Conservation (phyloP, 2,797 vertebrate species). For the Notoglanidium macrostoma region DNA sequence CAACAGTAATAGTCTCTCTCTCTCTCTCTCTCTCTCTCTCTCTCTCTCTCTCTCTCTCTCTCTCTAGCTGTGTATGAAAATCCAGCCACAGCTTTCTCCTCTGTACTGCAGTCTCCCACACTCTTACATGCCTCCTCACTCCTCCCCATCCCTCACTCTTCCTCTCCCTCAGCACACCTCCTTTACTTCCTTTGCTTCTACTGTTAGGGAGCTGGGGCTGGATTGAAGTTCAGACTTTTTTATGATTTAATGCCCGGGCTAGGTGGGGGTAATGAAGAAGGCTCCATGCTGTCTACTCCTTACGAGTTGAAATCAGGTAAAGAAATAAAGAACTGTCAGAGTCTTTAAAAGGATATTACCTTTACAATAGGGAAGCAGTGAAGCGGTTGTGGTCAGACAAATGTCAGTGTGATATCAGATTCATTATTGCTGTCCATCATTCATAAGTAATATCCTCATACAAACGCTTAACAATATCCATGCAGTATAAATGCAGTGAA, state of each 20-base stretch:
- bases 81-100: constrained; percentile 48
- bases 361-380: constrained; percentile 26
- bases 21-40: neutral
- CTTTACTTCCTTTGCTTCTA: constrained; percentile 26
- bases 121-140: constrained; percentile 1
- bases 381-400: constrained; percentile 32
- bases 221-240: constrained; percentile 44
- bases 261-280: constrained; percentile 53
- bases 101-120: neutral
- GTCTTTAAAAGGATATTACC: constrained; percentile 42
- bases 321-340: constrained; percentile 46
- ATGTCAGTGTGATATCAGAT: constrained; percentile 20
- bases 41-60: constrained; percentile 27
- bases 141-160: constrained; percentile 39
- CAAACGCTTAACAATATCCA: constrained; percentile 21
- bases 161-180: constrained; percentile 33
- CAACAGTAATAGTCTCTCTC: neutral
- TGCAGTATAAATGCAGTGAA: constrained; percentile 41
- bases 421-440: constrained; percentile 25
- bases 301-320: constrained; percentile 57
- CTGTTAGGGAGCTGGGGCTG: constrained; percentile 15
- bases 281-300: constrained; percentile 51
- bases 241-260: constrained; percentile 54
- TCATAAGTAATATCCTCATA: constrained; percentile 9
- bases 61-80: constrained; percentile 72